Evolutionary conservation across 2,888 invertebrate genomes (phyloP).

Genomic region (Pseudolycoriella hygida): DNA sequence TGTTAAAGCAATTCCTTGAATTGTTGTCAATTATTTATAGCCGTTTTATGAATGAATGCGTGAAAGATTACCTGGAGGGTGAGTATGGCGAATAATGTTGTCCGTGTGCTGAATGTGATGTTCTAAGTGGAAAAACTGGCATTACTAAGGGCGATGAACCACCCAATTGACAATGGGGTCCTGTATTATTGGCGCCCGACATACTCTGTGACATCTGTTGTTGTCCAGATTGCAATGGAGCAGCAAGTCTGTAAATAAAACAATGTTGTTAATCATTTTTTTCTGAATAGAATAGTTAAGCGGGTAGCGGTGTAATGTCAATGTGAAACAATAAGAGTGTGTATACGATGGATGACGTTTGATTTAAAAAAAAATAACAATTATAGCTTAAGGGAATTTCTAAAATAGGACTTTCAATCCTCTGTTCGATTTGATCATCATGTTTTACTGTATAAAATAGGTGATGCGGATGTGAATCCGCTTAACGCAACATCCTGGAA

Average conservation of each 20-base stretch:
- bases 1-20: background rate
- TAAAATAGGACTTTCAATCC: too few relatives aligned
- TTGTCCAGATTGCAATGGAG: slow-evolving; percentile 22
- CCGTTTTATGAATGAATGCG: too few relatives aligned
- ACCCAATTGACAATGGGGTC: slow-evolving; percentile 46
- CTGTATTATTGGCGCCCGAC: slow-evolving; percentile 44
- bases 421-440: too few relatives aligned
- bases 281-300: background rate
- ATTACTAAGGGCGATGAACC: slow-evolving; percentile 63
- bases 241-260: slow-evolving; percentile 19
- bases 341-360: too few relatives aligned
- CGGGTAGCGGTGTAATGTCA: too few relatives aligned
- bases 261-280: background rate
- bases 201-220: slow-evolving; percentile 32
- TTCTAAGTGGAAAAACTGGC: slow-evolving; percentile 71
- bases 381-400: too few relatives aligned
- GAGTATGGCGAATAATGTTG: slow-evolving; percentile 80
- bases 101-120: slow-evolving; percentile 41
- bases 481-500: too few relatives aligned
- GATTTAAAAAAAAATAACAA: too few relatives aligned
- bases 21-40: background rate
- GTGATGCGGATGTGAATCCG: too few relatives aligned
- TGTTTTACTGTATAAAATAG: too few relatives aligned
- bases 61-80: slow-evolving; percentile 45
- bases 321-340: too few relatives aligned